phyloP scores from a whole-genome alignment of 2,888 invertebrate species.

The Psylliodes chrysocephalus region DNA sequence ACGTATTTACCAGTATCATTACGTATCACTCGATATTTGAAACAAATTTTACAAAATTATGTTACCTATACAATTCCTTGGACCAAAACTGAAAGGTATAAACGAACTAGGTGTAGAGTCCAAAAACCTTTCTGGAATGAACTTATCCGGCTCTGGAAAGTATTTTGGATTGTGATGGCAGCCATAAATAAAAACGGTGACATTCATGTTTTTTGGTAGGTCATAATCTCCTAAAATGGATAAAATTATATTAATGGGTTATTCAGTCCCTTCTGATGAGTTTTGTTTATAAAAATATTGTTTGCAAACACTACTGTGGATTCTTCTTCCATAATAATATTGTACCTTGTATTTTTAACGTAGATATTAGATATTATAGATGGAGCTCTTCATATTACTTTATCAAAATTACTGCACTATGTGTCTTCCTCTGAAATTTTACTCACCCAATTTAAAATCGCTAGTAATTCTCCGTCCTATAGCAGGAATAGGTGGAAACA shows the following conservation, averaged over 20 bases:
- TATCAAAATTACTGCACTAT: no score
- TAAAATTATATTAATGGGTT: neutral
- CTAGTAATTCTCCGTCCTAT: slow-evolving; percentile 31
- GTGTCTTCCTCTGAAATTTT: no score
- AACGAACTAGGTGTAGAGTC: slow-evolving; percentile 12
- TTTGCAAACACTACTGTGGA: no score
- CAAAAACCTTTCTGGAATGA: slow-evolving; percentile 33
- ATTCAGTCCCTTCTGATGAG: no score
- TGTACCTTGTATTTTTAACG: no score
- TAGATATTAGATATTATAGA: no score
- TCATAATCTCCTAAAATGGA: slow-evolving; percentile 22
- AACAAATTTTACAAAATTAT: no score
- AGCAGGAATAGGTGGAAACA: slow-evolving; percentile 34
- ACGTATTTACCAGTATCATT: no score
- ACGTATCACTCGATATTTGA: no score
- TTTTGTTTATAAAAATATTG: no score
- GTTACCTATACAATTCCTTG: slow-evolving; percentile 36
- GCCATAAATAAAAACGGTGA: slow-evolving; percentile 18
- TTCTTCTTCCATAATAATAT: no score
- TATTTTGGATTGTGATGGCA: slow-evolving; percentile 35
- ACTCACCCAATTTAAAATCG: slow-evolving; percentile 30
- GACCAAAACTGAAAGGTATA: slow-evolving; percentile 33
- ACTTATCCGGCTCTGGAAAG: slow-evolving; percentile 35
- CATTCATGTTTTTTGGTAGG: slow-evolving; percentile 23
- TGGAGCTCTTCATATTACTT: no score